These are phyloP conservation scores for Petaurus breviceps DNA, from an alignment of 2,113 vertebrate genomes.

Conservation along the genomic window DNA sequence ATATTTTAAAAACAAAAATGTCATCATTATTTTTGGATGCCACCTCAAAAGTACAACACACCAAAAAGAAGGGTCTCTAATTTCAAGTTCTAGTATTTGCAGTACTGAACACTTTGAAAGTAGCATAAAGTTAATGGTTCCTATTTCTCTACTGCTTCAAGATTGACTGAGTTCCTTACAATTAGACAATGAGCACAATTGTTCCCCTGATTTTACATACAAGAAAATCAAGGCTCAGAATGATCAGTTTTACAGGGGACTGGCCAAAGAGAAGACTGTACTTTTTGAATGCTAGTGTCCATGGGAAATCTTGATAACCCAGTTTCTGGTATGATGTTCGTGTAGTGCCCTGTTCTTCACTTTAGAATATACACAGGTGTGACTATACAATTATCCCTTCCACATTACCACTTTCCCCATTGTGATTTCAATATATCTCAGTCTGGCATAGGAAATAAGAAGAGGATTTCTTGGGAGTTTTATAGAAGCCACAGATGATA, in stretches of 20 bases:
- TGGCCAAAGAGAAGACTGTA: neutral
- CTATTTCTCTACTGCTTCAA: too few species aligned
- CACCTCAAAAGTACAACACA: rapidly evolving
- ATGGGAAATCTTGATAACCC: neutral
- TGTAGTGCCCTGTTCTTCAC: neutral
- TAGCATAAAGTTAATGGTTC: too few species aligned
- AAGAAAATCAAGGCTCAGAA: too few species aligned
- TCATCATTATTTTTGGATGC: neutral
- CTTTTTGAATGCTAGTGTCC: too few species aligned
- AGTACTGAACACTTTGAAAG: too few species aligned
- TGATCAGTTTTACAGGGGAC: neutral
- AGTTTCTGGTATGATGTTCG: neutral
- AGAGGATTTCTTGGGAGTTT: too few species aligned
- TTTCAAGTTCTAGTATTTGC: neutral
- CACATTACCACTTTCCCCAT: too few species aligned
- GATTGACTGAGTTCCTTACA: too few species aligned
- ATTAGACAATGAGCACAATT: neutral
- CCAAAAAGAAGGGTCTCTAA: neutral
- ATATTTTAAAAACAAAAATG: neutral
- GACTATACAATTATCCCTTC: neutral
- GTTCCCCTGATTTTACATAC: neutral
- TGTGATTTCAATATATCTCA: too few species aligned
- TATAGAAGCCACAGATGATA: too few species aligned
- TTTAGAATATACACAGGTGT: neutral
- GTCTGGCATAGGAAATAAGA: too few species aligned